phyloP scores from a whole-genome alignment of 2,113 vertebrate genomes.

The Taxidea taxus region DNA sequence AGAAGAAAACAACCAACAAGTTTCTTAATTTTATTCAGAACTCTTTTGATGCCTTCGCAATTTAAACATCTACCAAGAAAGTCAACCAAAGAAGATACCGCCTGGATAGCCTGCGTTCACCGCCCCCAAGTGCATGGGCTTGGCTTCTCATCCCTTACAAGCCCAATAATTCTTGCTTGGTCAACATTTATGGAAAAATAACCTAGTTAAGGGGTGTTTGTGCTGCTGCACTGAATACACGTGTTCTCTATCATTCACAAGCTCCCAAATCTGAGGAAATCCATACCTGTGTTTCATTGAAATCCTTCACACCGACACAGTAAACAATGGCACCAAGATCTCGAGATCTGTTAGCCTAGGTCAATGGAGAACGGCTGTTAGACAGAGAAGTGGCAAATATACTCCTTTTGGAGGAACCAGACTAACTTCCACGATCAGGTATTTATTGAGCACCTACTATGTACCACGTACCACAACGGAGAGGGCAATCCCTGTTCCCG shows the following conservation, averaged over 20 bases:
- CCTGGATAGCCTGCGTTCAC: background rate
- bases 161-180: background rate
- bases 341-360: constrained; percentile 95
- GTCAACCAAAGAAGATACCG: background rate
- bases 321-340: constrained; percentile 96
- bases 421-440: background rate
- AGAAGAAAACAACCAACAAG: background rate
- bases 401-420: background rate
- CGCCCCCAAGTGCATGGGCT: background rate
- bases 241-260: background rate
- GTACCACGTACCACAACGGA: background rate
- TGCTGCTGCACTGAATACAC: background rate
- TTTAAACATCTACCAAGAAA: background rate
- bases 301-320: constrained; percentile 98
- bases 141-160: background rate
- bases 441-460: background rate
- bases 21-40: background rate
- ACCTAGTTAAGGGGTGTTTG: background rate
- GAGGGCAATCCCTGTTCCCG: background rate
- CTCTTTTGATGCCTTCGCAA: background rate
- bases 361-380: constrained; percentile 29
- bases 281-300: constrained; percentile 97
- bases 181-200: constrained; percentile 24
- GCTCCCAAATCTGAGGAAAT: background rate
- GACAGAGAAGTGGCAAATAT: background rate